A percentile compares a stretch with the other conserved stretches of the same genome.
phyloP scores from a whole-genome alignment of 2,113 vertebrate genomes.

The Holacanthus passer region DNA sequence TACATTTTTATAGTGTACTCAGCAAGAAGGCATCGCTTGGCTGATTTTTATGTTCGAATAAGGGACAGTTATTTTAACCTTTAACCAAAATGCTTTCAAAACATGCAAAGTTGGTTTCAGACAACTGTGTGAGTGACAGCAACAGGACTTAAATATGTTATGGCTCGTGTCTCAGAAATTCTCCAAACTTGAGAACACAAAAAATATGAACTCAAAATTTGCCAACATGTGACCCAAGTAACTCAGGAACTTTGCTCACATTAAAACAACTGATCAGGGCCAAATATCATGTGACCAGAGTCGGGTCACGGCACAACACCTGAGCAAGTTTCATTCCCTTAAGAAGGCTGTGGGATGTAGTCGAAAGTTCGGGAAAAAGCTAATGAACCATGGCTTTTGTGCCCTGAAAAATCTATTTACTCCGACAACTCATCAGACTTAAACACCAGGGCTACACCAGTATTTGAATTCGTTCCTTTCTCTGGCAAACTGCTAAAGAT shows the following conservation, averaged over 20 bases:
- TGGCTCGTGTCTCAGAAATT: constrained; percentile 35
- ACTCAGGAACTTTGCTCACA: background rate
- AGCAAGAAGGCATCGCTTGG: background rate
- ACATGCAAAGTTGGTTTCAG: constrained; percentile 10
- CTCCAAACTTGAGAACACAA: background rate
- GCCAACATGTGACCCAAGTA: background rate
- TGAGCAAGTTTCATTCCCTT: background rate
- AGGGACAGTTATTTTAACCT: background rate
- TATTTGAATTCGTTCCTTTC: background rate
- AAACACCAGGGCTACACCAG: background rate
- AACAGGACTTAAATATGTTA: constrained; percentile 12
- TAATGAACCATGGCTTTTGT: background rate
- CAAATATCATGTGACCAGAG: background rate
- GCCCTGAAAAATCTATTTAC: background rate
- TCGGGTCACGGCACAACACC: background rate
- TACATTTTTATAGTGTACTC: background rate
- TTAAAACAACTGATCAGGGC: constrained; percentile 2
- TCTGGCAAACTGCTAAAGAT: background rate
- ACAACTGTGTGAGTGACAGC: background rate
- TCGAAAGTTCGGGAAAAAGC: background rate
- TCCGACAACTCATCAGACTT: background rate
- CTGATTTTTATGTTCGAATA: constrained; percentile 9
- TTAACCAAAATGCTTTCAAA: background rate
- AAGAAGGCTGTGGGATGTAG: background rate
- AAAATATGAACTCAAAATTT: constrained; percentile 7